phyloP scores from a whole-genome alignment of 2,888 invertebrate species.

The Stenichneumon culpator region DNA sequence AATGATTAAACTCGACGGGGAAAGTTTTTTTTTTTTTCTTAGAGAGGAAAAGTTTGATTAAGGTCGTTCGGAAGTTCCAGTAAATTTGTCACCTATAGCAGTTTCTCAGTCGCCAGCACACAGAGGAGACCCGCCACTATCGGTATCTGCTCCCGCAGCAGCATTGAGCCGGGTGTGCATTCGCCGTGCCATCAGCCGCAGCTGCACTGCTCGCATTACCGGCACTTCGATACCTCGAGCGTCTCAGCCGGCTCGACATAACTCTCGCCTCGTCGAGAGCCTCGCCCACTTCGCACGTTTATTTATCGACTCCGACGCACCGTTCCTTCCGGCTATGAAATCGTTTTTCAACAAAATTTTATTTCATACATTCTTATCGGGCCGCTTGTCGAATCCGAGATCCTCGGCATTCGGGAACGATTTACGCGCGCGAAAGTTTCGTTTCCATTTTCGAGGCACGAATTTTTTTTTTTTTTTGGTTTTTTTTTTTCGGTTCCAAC shows the following conservation, averaged over 20 bases:
- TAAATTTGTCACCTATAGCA: constrained; percentile 60
- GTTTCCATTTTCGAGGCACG: not conserved
- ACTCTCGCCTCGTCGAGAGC: constrained; percentile 1
- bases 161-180: constrained; percentile 14
- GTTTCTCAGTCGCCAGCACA: constrained; percentile 12
- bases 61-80: constrained; percentile 74
- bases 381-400: not conserved
- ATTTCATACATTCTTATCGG: not conserved
- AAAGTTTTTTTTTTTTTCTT: constrained; percentile 67
- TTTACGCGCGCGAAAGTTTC: not conserved
- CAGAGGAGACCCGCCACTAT: not conserved
- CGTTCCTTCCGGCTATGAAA: not conserved
- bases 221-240: constrained; percentile 8
- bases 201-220: constrained; percentile 53
- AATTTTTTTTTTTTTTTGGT: not conserved
- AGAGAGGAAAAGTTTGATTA: constrained; percentile 78
- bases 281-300: constrained; percentile 3
- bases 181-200: constrained; percentile 46
- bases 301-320: not conserved
- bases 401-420: not conserved
- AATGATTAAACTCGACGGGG: constrained; percentile 76
- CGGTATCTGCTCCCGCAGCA: not conserved
- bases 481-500: too few relatives aligned
- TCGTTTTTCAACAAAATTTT: not conserved
- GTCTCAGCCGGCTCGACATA: constrained; percentile 20